Conservation (phyloP, 2,797 vertebrate genomes). For the Cuniculus paca region DNA sequence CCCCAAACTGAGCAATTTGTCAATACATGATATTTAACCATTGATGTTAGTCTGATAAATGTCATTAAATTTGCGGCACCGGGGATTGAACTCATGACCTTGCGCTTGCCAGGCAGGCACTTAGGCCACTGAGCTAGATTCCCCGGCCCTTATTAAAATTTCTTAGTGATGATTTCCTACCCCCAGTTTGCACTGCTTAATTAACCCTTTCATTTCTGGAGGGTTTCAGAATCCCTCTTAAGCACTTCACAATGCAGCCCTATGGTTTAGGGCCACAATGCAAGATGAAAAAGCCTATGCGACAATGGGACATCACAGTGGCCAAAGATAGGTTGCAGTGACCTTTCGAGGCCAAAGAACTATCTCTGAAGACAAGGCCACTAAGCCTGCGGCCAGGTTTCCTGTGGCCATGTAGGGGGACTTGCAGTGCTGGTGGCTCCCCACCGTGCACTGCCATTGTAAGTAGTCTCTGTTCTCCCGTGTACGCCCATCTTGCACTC, state of each 20-base stretch:
- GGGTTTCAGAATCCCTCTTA: not conserved
- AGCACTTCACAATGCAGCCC: not conserved
- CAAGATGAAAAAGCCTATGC: not conserved
- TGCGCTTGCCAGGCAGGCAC: too few relatives aligned
- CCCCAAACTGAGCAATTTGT: not conserved
- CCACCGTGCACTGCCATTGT: rapidly evolving
- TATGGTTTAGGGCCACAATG: not conserved
- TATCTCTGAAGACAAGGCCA: not conserved
- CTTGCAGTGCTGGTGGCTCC: not conserved
- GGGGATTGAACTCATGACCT: too few relatives aligned
- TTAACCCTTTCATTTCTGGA: slow-evolving; percentile 9
- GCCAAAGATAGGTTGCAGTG: not conserved
- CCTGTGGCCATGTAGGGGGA: not conserved
- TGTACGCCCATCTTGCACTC: not conserved
- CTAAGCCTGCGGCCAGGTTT: not conserved
- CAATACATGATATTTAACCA: not conserved
- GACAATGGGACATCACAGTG: not conserved
- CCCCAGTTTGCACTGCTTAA: not conserved
- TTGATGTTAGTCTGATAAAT: not conserved
- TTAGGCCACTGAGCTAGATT: too few relatives aligned
- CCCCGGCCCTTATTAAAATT: too few relatives aligned
- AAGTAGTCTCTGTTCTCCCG: not conserved
- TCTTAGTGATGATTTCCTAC: not conserved
- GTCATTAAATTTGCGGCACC: not conserved
- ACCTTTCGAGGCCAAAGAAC: not conserved